Evolutionary conservation across 2,113 vertebrate genomes (phyloP).

Genomic region (Pavo muticus): DNA sequence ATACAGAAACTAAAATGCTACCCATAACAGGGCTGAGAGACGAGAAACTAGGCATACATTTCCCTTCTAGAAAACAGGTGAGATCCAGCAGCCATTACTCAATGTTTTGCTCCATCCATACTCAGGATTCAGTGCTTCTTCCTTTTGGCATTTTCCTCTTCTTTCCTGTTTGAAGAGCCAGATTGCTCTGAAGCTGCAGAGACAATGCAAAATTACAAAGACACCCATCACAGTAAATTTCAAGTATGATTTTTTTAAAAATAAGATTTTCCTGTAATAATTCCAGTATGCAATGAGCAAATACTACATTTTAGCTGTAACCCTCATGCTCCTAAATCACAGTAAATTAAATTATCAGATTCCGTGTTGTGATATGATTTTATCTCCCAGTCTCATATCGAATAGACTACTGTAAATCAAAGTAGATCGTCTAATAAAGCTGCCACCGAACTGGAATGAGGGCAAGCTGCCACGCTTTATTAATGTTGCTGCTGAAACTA

Average conservation of each 20-base stretch:
- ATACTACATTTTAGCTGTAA: not conserved
- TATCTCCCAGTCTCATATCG: not conserved
- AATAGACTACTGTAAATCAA: not conserved
- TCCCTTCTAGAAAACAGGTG: not conserved
- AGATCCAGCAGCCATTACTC: not conserved
- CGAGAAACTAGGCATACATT: not conserved
- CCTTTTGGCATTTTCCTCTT: not conserved
- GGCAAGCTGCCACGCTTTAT: slow-evolving; percentile 19
- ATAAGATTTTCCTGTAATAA: not conserved
- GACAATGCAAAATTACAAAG: not conserved
- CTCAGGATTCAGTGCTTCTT: not conserved
- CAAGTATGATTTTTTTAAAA: not conserved
- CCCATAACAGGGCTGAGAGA: not conserved
- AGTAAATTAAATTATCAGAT: not conserved
- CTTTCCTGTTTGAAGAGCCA: not conserved
- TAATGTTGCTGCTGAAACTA: slow-evolving; percentile 6
- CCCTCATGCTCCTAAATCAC: not conserved
- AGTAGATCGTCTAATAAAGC: not conserved
- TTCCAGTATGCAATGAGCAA: not conserved
- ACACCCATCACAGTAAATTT: not conserved
- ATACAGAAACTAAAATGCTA: not conserved
- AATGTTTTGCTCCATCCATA: not conserved
- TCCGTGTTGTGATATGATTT: not conserved
- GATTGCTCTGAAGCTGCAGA: not conserved
- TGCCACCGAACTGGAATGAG: not conserved